A percentile compares a stretch with the other conserved stretches of the same genome.
These are phyloP conservation scores for Lapara coniferarum DNA, from an alignment of 2,888 invertebrate genomes.

Conservation along the genomic window DNA sequence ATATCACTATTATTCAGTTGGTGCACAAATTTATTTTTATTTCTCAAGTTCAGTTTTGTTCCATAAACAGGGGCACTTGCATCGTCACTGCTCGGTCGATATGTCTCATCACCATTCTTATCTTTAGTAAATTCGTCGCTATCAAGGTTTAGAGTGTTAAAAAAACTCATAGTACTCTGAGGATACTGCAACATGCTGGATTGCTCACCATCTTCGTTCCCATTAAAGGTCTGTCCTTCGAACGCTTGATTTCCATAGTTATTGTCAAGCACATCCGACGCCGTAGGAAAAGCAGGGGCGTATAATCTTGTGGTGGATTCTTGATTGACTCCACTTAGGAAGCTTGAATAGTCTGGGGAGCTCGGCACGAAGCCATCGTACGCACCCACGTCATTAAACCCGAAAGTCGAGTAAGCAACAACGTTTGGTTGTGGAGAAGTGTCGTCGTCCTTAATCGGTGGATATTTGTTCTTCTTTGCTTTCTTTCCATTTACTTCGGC, in stretches of 20 bases:
- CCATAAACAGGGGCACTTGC: conserved; percentile 65
- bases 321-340: conserved; percentile 56
- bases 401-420: conserved; percentile 75
- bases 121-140: conserved; percentile 52
- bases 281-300: conserved; percentile 72
- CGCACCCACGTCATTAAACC: conserved; percentile 73
- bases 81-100: conserved; percentile 48
- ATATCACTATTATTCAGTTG: conserved; percentile 58
- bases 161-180: conserved; percentile 56
- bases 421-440: conserved; percentile 71
- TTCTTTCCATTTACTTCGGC: conserved; percentile 58
- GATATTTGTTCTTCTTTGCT: conserved; percentile 59
- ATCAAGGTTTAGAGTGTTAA: conserved; percentile 56
- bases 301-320: conserved; percentile 67
- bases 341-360: conserved; percentile 70
- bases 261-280: conserved; percentile 58
- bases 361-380: conserved; percentile 74
- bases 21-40: conserved; percentile 50
- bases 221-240: conserved; percentile 50
- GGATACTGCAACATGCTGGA: conserved; percentile 60
- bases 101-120: conserved; percentile 45
- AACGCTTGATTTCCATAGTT: conserved; percentile 53
- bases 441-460: conserved; percentile 60
- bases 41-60: conserved; percentile 63
- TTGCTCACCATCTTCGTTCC: conserved; percentile 52